These are phyloP conservation scores for Halcyon leucocephala DNA, from an alignment of 2,797 vertebrate genomes.

Conservation along the genomic window DNA sequence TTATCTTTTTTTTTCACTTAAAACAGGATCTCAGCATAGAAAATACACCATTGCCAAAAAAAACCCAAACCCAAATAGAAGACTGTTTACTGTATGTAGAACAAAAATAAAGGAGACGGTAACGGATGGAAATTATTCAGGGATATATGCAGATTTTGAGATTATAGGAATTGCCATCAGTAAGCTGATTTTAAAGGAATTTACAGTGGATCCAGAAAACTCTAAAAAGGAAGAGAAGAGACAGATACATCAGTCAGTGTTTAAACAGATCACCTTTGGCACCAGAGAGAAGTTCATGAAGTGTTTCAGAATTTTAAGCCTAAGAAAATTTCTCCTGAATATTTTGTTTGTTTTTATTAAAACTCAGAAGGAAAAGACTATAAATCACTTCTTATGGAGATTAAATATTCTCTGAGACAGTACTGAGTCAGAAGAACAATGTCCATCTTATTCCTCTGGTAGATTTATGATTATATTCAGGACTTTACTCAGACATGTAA, in stretches of 20 bases:
- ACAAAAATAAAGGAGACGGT: not conserved
- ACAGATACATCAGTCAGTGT: not conserved
- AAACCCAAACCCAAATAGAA: not conserved
- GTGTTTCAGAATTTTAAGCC: not conserved
- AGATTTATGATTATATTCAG: not conserved
- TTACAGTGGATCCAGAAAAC: not conserved
- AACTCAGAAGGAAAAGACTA: not conserved
- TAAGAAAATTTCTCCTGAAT: not conserved
- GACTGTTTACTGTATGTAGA: not conserved
- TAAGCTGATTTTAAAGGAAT: not conserved
- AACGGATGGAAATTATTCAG: not conserved
- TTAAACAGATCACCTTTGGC: not conserved
- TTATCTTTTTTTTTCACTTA: not conserved
- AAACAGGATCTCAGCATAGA: not conserved
- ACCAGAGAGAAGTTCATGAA: not conserved
- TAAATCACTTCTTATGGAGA: not conserved
- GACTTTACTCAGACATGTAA: not conserved
- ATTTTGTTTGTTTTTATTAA: not conserved
- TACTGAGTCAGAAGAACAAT: not conserved
- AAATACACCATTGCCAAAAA: not conserved
- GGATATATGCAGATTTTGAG: not conserved
- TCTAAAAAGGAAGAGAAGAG: not conserved
- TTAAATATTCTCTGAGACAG: not conserved
- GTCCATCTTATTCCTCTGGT: not conserved
- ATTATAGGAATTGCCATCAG: not conserved